phyloP scores from a whole-genome alignment of 2,888 invertebrate species.

The Ectemnius lituratus region DNA sequence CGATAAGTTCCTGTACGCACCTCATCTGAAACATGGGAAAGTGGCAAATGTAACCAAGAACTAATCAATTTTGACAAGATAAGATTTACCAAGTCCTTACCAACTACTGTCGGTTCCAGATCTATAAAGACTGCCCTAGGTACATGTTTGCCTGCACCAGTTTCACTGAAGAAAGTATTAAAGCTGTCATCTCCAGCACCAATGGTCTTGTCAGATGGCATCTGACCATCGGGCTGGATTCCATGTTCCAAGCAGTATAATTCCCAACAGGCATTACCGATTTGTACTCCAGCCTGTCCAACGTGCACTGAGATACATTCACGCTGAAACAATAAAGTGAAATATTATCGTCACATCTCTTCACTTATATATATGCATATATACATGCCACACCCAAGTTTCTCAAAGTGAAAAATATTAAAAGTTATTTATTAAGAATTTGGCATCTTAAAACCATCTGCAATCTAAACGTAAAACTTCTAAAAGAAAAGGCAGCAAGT shows the following conservation, averaged over 20 bases:
- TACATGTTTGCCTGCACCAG: conserved; percentile 98
- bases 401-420: neutral
- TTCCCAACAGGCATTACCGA: conserved; percentile 94
- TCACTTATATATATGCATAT: too few relatives aligned
- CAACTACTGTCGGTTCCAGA: conserved; percentile 96
- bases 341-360: neutral
- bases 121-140: conserved; percentile 97
- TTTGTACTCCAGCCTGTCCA: conserved; percentile 92
- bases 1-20: conserved; percentile 96
- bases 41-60: neutral
- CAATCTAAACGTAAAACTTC: too few relatives aligned
- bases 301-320: conserved; percentile 89
- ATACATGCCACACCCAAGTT: too few relatives aligned
- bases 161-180: conserved; percentile 97
- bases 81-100: conserved; percentile 69
- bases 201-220: conserved; percentile 95
- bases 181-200: conserved; percentile 96
- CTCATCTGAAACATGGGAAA: conserved; percentile 81
- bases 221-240: conserved; percentile 95
- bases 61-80: neutral
- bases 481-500: too few relatives aligned
- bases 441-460: neutral
- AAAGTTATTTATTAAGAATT: neutral
- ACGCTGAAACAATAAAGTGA: conserved; percentile 79
- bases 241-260: conserved; percentile 93